Evolutionary conservation across 2,888 invertebrate genomes (phyloP).

Genomic region (Andrena praecox): DNA sequence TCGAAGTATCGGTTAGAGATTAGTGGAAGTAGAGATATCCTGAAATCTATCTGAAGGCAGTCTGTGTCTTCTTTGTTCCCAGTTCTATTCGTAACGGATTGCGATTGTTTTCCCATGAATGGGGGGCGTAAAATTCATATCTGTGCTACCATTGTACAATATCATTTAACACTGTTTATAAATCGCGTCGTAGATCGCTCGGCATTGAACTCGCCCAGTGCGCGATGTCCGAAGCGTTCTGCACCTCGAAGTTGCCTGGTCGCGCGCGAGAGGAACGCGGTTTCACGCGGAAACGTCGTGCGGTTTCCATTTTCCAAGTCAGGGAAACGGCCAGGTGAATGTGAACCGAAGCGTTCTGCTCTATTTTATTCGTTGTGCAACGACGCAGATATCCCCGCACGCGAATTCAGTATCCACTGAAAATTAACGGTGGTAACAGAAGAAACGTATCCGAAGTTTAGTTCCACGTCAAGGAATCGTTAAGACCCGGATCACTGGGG

Average conservation of each 20-base stretch:
- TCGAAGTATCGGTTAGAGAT: too few species aligned
- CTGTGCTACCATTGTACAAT: too few species aligned
- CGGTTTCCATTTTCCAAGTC: slow-evolving; percentile 43
- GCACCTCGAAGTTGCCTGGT: not conserved
- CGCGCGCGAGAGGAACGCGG: not conserved
- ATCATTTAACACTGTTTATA: too few species aligned
- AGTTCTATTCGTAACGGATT: too few species aligned
- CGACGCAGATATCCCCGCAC: slow-evolving; percentile 17
- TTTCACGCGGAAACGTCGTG: slow-evolving; percentile 35
- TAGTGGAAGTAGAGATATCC: too few species aligned
- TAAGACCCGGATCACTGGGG: not conserved
- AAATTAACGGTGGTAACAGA: not conserved
- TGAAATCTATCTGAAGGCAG: too few species aligned
- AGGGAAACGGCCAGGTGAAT: slow-evolving; percentile 36
- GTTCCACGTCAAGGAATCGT: too few species aligned
- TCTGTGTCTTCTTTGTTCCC: too few species aligned
- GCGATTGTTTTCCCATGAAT: too few species aligned
- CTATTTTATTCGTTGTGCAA: slow-evolving; percentile 39
- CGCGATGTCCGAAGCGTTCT: not conserved
- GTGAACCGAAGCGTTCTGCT: slow-evolving; percentile 29
- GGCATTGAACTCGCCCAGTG: too few species aligned
- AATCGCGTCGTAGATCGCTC: too few species aligned
- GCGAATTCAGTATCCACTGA: slow-evolving; percentile 17
- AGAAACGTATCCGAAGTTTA: not conserved
- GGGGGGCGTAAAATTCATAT: too few species aligned